Percentiles rank a stretch among this genome's conserved stretches.
phyloP scores from a whole-genome alignment of 2,797 vertebrate species.

The Acanthornis magna region DNA sequence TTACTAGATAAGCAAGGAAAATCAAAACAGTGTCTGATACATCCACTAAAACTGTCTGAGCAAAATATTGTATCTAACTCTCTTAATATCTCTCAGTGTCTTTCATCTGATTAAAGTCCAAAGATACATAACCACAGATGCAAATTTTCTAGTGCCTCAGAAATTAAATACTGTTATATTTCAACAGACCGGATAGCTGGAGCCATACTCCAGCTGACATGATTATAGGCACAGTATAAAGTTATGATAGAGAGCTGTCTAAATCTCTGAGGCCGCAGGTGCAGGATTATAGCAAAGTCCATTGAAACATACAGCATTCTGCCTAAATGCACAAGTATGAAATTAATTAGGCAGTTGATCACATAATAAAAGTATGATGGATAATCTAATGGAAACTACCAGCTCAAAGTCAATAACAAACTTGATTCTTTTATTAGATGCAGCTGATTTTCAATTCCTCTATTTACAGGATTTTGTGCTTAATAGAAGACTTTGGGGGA shows the following conservation, averaged over 20 bases:
- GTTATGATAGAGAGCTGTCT: constrained; percentile 69
- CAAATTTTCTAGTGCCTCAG: constrained; percentile 74
- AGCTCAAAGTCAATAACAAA: constrained; percentile 74
- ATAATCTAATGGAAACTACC: constrained; percentile 75
- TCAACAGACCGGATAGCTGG: constrained; percentile 70
- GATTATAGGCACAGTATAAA: constrained; percentile 74
- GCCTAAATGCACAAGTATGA: constrained; percentile 74
- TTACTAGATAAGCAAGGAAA: constrained; percentile 78
- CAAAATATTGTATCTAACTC: constrained; percentile 79
- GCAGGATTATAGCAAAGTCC: constrained; percentile 78
- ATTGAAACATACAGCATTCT: constrained; percentile 74
- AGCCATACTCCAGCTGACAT: constrained; percentile 70
- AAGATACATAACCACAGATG: constrained; percentile 76
- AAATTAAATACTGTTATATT: constrained; percentile 75
- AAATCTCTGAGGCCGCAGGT: constrained; percentile 79
- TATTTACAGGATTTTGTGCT: constrained; percentile 70
- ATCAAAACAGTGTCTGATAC: constrained; percentile 78
- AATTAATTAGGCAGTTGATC: constrained; percentile 83
- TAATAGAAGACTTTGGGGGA: constrained; percentile 51
- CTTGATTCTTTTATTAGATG: constrained; percentile 74
- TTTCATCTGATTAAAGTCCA: constrained; percentile 82
- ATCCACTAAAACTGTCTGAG: constrained; percentile 75
- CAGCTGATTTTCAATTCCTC: constrained; percentile 75
- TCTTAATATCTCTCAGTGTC: constrained; percentile 75
- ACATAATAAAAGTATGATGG: constrained; percentile 77